phyloP scores from a whole-genome alignment of 2,113 vertebrate species.

The Cygnus buccinator region DNA sequence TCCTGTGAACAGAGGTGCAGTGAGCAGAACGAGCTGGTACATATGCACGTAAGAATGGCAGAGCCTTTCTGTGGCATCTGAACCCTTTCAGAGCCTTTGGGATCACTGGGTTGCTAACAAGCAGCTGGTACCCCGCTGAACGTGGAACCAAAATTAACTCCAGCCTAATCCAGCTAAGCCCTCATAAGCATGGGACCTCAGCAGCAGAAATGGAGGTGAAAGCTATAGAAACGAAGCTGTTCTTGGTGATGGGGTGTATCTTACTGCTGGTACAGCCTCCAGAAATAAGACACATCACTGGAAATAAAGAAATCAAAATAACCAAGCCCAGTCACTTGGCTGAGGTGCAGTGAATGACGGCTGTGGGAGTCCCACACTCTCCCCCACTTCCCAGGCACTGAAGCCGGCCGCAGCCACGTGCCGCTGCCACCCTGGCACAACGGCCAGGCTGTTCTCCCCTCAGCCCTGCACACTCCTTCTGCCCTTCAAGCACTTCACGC shows the following conservation, averaged over 20 bases:
- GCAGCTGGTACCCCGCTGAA: background rate
- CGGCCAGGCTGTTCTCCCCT: background rate
- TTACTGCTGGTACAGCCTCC: background rate
- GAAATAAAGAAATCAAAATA: background rate
- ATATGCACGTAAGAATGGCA: accelerated
- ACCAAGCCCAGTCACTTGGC: background rate
- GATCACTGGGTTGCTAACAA: background rate
- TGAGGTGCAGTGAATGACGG: accelerated
- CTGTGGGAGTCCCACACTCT: background rate
- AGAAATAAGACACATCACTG: background rate
- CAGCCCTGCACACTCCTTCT: background rate
- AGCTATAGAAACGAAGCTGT: background rate
- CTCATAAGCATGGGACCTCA: accelerated
- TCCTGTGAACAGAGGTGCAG: background rate
- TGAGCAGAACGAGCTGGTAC: background rate
- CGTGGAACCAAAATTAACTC: background rate
- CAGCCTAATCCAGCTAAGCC: background rate
- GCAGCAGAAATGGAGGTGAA: background rate
- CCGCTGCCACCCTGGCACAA: accelerated
- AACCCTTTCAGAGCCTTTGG: background rate
- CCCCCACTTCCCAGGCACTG: background rate
- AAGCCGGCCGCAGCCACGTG: background rate
- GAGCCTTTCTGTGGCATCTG: background rate
- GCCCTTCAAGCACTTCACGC: background rate
- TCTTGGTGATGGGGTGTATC: background rate